Percentiles rank a stretch among this genome's conserved stretches.
Conservation (phyloP, 2,888 invertebrate genomes). For the Stegophylla sp. region DNA sequence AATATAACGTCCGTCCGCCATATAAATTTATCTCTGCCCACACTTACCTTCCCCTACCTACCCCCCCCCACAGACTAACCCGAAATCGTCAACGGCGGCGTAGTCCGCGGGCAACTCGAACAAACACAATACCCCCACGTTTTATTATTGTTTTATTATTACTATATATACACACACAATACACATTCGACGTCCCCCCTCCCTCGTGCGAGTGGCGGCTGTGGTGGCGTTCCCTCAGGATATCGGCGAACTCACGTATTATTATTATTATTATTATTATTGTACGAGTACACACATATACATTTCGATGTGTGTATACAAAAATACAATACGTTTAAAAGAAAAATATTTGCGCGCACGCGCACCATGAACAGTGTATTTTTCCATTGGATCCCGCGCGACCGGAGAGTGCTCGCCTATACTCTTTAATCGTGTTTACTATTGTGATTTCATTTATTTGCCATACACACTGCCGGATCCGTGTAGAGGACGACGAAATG, state of each 20-base stretch:
- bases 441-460: no score
- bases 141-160: slow-evolving; percentile 14
- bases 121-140: background rate
- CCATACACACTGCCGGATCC: no score
- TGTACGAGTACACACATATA: background rate
- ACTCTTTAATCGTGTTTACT: no score
- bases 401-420: no score
- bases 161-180: no score
- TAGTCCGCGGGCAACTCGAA: background rate
- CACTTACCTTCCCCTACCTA: no score
- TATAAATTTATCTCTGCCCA: slow-evolving; percentile 1
- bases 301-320: background rate
- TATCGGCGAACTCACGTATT: background rate
- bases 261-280: background rate
- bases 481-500: no score
- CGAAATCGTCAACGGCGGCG: background rate
- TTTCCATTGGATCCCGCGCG: background rate
- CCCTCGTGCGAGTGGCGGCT: background rate
- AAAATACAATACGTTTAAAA: background rate
- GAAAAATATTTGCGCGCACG: no score
- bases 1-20: background rate
- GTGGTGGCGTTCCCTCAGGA: background rate
- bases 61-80: background rate
- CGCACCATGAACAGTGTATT: no score
- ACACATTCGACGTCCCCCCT: background rate